Evolutionary conservation across 2,888 invertebrate genomes (phyloP).

Genomic region (Conops quadrifasciatus): DNA sequence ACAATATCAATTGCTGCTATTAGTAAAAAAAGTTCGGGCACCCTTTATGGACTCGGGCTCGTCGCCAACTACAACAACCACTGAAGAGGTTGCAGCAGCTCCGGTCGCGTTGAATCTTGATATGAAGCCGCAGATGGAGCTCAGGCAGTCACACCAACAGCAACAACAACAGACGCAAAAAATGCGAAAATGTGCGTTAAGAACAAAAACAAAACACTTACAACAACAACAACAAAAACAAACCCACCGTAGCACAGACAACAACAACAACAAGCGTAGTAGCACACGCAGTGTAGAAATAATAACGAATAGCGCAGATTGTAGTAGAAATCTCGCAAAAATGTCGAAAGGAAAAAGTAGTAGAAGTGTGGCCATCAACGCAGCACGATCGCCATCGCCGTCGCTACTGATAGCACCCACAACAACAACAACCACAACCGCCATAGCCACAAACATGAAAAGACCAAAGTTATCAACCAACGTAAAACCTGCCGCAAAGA

Average conservation of each 20-base stretch:
- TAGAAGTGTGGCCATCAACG: background rate
- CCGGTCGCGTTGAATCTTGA: constrained; percentile 47
- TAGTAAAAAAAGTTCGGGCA: too few relatives aligned
- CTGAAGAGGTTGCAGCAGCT: constrained; percentile 38
- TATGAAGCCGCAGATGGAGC: constrained; percentile 51
- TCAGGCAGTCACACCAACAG: constrained; percentile 34
- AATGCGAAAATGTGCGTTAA: constrained; percentile 50
- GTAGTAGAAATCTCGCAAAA: constrained; percentile 13
- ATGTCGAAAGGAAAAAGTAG: background rate
- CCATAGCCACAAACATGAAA: background rate
- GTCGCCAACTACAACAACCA: constrained; percentile 28
- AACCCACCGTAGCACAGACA: background rate
- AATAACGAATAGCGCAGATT: background rate
- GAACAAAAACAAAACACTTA: constrained; percentile 38
- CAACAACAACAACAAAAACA: constrained; percentile 11
- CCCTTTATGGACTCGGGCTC: constrained; percentile 19
- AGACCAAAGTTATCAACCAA: constrained; percentile 18
- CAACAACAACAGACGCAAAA: constrained; percentile 49
- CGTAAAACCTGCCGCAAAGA: constrained; percentile 14
- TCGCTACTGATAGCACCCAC: background rate
- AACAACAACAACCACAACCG: background rate
- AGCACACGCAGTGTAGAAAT: constrained; percentile 3
- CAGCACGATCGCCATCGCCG: background rate
- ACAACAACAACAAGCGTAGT: constrained; percentile 3
- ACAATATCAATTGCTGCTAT: too few relatives aligned